Percentiles rank a stretch among this genome's conserved stretches.
Evolutionary conservation across 2,113 vertebrate genomes (phyloP).

Genomic region (Pontoporia blainvillei): DNA sequence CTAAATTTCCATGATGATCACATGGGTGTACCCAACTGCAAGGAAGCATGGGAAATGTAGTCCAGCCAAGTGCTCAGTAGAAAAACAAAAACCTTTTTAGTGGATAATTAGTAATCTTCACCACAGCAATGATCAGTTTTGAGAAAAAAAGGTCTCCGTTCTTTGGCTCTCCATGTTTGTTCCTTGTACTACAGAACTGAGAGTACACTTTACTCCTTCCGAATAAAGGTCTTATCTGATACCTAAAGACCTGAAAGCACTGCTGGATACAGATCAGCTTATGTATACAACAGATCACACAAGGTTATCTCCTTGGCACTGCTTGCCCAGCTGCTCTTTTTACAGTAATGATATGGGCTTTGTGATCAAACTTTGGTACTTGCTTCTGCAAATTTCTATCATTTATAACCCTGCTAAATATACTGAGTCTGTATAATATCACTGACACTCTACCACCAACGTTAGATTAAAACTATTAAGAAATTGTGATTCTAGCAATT

Average conservation of each 20-base stretch:
- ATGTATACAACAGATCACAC: background rate
- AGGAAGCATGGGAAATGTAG: background rate
- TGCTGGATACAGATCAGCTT: background rate
- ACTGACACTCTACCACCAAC: background rate
- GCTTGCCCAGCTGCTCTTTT: background rate
- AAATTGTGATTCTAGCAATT: background rate
- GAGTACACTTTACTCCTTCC: background rate
- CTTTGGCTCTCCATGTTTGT: background rate
- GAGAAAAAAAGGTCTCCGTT: background rate
- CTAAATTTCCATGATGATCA: background rate
- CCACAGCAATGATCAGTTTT: background rate
- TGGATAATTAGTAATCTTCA: background rate
- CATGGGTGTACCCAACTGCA: background rate
- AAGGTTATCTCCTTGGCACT: background rate
- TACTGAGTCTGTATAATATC: background rate
- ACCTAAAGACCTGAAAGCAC: background rate
- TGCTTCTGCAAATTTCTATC: background rate
- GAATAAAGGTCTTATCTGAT: background rate
- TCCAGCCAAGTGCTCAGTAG: background rate
- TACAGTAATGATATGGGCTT: background rate
- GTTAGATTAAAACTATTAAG: background rate
- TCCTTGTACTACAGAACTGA: background rate
- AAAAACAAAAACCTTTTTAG: background rate
- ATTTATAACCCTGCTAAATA: background rate
- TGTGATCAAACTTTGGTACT: background rate